Conservation (phyloP, 1,140 invertebrate species). For the Pomacea maculata region DNA sequence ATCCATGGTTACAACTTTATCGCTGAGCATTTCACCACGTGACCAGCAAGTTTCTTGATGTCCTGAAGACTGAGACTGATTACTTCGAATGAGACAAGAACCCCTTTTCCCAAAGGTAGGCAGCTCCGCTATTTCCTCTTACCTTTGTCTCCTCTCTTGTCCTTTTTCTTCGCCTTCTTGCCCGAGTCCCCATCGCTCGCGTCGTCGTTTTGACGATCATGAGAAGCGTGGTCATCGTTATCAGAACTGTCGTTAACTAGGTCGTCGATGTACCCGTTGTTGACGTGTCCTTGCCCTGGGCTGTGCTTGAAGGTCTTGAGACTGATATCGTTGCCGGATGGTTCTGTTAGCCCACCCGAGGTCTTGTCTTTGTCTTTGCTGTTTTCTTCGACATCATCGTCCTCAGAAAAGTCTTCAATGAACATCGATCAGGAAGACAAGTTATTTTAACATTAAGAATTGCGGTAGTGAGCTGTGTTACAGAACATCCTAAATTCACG, state of each 20-base stretch:
- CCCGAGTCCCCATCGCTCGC: neutral
- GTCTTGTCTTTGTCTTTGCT: neutral
- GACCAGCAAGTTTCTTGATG: too few relatives aligned
- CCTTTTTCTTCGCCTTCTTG: neutral
- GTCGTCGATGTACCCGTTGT: neutral
- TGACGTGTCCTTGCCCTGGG: neutral
- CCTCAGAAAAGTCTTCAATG: conserved; percentile 6
- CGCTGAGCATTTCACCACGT: too few relatives aligned
- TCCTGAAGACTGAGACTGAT: too few relatives aligned
- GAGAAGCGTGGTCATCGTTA: neutral
- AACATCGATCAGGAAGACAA: neutral
- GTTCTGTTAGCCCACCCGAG: neutral
- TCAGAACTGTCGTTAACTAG: neutral
- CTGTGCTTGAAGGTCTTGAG: neutral
- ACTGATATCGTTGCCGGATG: neutral
- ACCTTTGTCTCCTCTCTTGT: neutral
- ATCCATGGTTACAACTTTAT: too few relatives aligned
- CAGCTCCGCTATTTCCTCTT: too few relatives aligned
- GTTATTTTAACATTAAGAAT: neutral
- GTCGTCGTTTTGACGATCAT: neutral
- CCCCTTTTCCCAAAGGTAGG: neutral
- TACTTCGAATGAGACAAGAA: too few relatives aligned
- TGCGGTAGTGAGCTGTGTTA: neutral
- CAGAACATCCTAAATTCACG: too few relatives aligned
- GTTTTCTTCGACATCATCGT: neutral